Evolutionary conservation across 2,888 invertebrate species (phyloP).

Genomic region (Phortica magna): DNA sequence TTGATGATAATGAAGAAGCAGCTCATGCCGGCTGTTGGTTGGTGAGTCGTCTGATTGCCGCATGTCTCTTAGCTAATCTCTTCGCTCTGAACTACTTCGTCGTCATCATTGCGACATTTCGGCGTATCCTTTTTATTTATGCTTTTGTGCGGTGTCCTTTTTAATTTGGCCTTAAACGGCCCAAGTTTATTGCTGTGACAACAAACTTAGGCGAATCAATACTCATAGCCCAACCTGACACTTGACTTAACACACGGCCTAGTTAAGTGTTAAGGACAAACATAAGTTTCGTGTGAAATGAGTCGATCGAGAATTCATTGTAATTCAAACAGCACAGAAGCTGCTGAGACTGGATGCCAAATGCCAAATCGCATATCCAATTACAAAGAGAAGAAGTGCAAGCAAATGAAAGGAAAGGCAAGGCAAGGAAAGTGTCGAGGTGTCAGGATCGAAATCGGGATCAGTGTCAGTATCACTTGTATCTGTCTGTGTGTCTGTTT

Average conservation of each 20-base stretch:
- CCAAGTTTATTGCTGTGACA: background rate
- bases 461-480: background rate
- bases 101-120: background rate
- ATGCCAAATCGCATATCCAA: background rate
- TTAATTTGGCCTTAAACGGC: background rate
- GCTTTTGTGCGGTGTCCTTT: background rate
- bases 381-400: background rate
- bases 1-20: too few relatives aligned
- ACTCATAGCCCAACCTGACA: too few relatives aligned
- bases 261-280: background rate
- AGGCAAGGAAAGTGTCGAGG: background rate
- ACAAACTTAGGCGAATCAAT: background rate
- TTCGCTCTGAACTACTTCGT: background rate
- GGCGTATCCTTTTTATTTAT: background rate
- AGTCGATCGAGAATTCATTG: background rate
- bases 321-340: background rate
- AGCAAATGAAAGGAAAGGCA: too few relatives aligned
- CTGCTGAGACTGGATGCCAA: background rate
- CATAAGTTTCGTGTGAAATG: background rate
- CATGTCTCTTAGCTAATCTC: too few relatives aligned
- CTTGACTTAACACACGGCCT: background rate
- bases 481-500: slow-evolving; percentile 35
- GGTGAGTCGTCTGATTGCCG: too few relatives aligned
- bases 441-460: slow-evolving; percentile 10
- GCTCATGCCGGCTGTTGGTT: too few relatives aligned